These are phyloP conservation scores for Esperia sulphurella DNA, from an alignment of 2,888 invertebrate genomes.

Conservation along the genomic window DNA sequence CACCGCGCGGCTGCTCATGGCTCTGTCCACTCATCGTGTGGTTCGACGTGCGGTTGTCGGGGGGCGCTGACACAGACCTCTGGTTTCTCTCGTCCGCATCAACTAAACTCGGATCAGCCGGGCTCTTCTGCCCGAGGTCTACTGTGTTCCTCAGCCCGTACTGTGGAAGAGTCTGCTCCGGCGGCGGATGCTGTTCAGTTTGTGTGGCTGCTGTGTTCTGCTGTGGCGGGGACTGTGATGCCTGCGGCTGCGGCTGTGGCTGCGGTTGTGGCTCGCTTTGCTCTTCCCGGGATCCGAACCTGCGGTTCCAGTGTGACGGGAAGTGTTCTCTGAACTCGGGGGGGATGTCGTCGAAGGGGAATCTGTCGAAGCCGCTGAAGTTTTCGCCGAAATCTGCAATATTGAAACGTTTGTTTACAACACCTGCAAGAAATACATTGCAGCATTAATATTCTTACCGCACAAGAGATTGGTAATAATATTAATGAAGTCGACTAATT, in stretches of 20 bases:
- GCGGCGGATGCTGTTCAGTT: conserved; percentile 50
- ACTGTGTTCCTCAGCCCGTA: conserved; percentile 88
- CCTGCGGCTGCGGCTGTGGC: conserved; percentile 29
- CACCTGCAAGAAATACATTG: conserved; percentile 29
- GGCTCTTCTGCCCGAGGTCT: conserved; percentile 85
- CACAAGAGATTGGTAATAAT: not conserved
- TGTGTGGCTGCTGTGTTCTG: conserved; percentile 62
- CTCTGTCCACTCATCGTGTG: conserved; percentile 56
- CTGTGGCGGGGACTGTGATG: conserved; percentile 34
- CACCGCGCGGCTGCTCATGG: conserved; percentile 33
- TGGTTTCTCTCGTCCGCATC: conserved; percentile 81
- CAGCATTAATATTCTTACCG: conserved; percentile 15
- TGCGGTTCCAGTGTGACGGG: conserved; percentile 64
- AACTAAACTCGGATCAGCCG: conserved; percentile 71
- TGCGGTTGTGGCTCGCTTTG: conserved; percentile 35
- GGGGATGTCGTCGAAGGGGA: conserved; percentile 75
- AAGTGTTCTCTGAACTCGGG: conserved; percentile 71
- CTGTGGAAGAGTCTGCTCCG: conserved; percentile 72
- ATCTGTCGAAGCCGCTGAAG: conserved; percentile 74
- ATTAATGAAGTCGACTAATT: not conserved
- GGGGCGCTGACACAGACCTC: conserved; percentile 90
- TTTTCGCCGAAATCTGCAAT: conserved; percentile 71
- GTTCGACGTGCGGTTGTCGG: conserved; percentile 68
- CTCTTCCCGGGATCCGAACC: conserved; percentile 56
- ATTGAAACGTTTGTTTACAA: conserved; percentile 37